These are phyloP conservation scores for Corvus moneduloides DNA, from an alignment of 2,113 vertebrate genomes.

Conservation along the genomic window DNA sequence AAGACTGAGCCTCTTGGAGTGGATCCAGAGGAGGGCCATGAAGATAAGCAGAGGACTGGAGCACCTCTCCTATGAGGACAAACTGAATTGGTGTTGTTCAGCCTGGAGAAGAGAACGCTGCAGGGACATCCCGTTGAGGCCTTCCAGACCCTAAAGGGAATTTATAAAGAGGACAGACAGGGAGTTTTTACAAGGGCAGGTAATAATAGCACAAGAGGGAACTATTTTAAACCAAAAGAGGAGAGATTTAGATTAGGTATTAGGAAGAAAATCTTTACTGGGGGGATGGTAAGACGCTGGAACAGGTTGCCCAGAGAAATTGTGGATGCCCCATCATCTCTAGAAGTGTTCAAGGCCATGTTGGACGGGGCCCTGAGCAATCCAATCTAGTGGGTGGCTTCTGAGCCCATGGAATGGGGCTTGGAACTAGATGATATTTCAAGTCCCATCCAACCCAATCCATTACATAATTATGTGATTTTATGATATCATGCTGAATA, in stretches of 20 bases:
- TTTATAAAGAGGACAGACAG: not conserved
- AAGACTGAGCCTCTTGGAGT: not conserved
- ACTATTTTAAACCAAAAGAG: not conserved
- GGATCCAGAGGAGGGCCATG: not conserved
- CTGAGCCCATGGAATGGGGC: accelerated
- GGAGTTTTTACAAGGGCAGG: not conserved
- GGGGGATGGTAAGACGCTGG: not conserved
- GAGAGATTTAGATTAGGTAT: not conserved
- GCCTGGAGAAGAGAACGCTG: not conserved
- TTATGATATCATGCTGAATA: not conserved
- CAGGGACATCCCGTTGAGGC: not conserved
- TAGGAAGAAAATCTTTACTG: not conserved
- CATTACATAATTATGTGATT: not conserved
- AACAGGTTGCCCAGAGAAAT: not conserved
- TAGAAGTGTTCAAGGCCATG: not conserved
- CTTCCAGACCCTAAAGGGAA: not conserved
- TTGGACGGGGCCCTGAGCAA: not conserved
- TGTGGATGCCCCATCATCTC: not conserved
- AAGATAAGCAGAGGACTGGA: not conserved
- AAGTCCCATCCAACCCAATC: not conserved
- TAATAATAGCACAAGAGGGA: not conserved
- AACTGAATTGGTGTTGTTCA: not conserved
- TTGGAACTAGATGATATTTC: not conserved
- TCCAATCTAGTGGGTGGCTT: too few species aligned
- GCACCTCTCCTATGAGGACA: not conserved